Base-by-base conservation (phyloP, 2,797 vertebrate genomes). In the Australoheros facetus region DNA sequence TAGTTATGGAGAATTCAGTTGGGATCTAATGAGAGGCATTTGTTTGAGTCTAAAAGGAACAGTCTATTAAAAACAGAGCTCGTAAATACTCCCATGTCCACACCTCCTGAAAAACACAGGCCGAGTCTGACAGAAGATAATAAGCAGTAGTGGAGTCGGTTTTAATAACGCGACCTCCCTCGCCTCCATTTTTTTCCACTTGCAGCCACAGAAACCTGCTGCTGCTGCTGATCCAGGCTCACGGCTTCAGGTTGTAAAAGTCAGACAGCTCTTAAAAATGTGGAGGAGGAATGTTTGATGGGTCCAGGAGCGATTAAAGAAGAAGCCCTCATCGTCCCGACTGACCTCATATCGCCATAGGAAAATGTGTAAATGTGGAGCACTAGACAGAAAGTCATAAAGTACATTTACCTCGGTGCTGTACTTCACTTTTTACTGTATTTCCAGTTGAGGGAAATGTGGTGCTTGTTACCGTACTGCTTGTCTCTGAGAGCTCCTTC, bases 1-100 rank as follows among this genome's bases (percentile, higher is more conserved):
- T 54, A 82, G 89, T 77, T 87, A 60, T 58, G 79, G 76, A 39
- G 69, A 84, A 80, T 84, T 80, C 82, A 82, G 79, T 82, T 39
- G 84, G 87, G 85, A 88, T 76, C 79, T 92, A 93, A 91, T 81
- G 84, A 91, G 80, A 84, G 80, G 77, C 81, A 89, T 92, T 90
- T 88, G 82, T 91, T 86, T 78, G 75, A 90, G 81, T 77, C 75
- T 82, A 83, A 85, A 77, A 91, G 82, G 85, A 87, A 81, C 85
- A 89, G 84, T 87, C 82, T 82, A 86, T 94, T 90, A 93, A 91
- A 93, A 88, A 34, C 88, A 91, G 88, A 84, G 80, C 91, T 91
- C 85, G 72, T 94, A 94, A 95, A 94, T 91, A 89, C 88, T 90
- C 85, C 82, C 84, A 87, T 90, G 89, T 94, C 94, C 90, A 90